A percentile compares a stretch with the other conserved stretches of the same genome.
These are phyloP conservation scores for Drosophila malerkotliana DNA, from an alignment of 1,140 invertebrate species.

Conservation along the genomic window DNA sequence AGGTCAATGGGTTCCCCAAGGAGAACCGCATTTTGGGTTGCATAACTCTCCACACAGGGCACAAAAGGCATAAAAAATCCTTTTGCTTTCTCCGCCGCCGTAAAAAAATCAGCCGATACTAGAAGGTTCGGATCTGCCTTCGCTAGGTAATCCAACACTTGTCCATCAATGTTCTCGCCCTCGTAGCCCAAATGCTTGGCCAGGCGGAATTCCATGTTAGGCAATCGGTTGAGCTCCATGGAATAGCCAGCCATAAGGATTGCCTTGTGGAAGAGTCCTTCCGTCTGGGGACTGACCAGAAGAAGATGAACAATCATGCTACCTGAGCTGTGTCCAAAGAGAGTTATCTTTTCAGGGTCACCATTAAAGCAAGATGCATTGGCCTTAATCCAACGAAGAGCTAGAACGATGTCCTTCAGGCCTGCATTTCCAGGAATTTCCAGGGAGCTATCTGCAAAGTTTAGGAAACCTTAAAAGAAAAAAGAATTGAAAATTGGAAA, in stretches of 20 bases:
- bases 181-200: conserved; percentile 68
- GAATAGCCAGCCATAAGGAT: conserved; percentile 85
- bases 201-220: conserved; percentile 58
- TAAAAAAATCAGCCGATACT: conserved; percentile 28
- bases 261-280: conserved; percentile 86
- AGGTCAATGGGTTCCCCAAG: conserved; percentile 39
- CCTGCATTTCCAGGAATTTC: conserved; percentile 86
- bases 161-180: conserved; percentile 51
- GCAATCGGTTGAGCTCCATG: conserved; percentile 52
- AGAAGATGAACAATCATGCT: conserved; percentile 75
- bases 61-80: conserved; percentile 3
- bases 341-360: conserved; percentile 85
- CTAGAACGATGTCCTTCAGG: conserved; percentile 85
- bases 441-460: conserved; percentile 87
- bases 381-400: conserved; percentile 86
- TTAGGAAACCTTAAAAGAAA: conserved; percentile 82
- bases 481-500: neutral
- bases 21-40: conserved; percentile 38
- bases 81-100: conserved; percentile 21
- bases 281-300: conserved; percentile 60
- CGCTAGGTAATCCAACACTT: conserved; percentile 43
- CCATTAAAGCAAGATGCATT: conserved; percentile 87
- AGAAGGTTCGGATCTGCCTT: conserved; percentile 40
- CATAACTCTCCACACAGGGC: conserved; percentile 54
- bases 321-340: conserved; percentile 86